phyloP scores from a whole-genome alignment of 2,113 vertebrate genomes.

The Albula glossodonta region DNA sequence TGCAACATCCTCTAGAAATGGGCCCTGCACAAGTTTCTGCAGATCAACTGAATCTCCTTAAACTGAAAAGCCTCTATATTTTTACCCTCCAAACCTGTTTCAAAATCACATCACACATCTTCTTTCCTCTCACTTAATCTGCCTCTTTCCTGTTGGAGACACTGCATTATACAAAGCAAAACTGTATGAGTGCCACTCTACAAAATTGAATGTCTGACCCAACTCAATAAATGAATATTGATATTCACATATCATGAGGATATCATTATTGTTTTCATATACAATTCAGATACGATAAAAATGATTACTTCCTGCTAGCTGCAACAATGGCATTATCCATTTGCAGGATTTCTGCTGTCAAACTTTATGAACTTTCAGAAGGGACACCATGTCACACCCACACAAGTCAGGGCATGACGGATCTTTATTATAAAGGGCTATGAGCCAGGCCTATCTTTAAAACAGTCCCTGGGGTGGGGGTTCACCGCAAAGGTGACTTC shows the following conservation, averaged over 20 bases:
- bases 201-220: neutral
- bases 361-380: neutral
- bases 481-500: too few relatives aligned
- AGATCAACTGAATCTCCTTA: conserved; percentile 19
- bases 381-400: too few relatives aligned
- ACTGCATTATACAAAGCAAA: neutral
- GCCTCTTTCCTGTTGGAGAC: neutral
- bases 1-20: conserved; percentile 10
- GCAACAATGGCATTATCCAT: too few relatives aligned
- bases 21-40: neutral
- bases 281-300: too few relatives aligned
- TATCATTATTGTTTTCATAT: too few relatives aligned
- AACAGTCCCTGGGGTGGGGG: too few relatives aligned
- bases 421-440: too few relatives aligned
- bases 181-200: neutral
- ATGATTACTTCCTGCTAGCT: neutral
- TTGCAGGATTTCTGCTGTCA: neutral
- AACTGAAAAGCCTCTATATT: neutral
- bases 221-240: neutral
- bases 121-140: neutral
- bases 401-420: too few relatives aligned
- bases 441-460: too few relatives aligned
- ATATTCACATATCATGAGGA: too few relatives aligned
- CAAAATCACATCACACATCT: too few relatives aligned
- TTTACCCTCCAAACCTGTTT: neutral